Evolutionary conservation across 1,140 invertebrate species (phyloP).

Genomic region (Paracyclopina nana): DNA sequence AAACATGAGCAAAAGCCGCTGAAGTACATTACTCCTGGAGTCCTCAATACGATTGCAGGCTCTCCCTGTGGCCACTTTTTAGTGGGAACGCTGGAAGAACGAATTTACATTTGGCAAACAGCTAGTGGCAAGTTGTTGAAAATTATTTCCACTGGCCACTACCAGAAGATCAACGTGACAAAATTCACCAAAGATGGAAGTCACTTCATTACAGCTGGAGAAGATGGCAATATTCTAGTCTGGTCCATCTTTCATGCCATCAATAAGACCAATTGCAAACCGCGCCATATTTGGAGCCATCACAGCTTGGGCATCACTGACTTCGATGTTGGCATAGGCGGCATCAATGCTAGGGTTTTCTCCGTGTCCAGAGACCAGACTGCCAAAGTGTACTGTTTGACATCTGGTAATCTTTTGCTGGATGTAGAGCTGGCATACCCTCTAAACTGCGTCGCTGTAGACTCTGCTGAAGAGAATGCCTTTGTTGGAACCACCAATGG

Average conservation of each 20-base stretch:
- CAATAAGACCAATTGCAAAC: not conserved
- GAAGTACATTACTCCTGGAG: not conserved
- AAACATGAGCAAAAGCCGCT: not conserved
- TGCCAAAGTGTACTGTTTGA: slow-evolving; percentile 55
- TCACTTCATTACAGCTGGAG: not conserved
- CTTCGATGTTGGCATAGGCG: slow-evolving; percentile 34
- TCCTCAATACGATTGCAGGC: not conserved
- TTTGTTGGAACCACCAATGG: slow-evolving; percentile 51
- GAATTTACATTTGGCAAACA: not conserved
- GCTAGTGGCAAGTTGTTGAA: not conserved
- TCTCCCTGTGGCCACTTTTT: not conserved
- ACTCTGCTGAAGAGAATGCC: slow-evolving; percentile 42
- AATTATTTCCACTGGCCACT: not conserved
- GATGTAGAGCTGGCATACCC: slow-evolving; percentile 49
- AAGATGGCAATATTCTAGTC: not conserved
- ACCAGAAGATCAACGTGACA: not conserved
- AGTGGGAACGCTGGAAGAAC: not conserved
- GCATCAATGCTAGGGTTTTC: slow-evolving; percentile 40
- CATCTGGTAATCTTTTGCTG: slow-evolving; percentile 40
- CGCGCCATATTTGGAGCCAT: not conserved
- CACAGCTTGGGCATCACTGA: slow-evolving; percentile 35
- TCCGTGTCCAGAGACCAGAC: slow-evolving; percentile 59
- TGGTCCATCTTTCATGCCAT: not conserved
- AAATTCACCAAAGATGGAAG: not conserved
- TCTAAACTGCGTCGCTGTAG: slow-evolving; percentile 44